phyloP scores from a whole-genome alignment of 2,888 invertebrate species.

The Nymphalis polychloros region DNA sequence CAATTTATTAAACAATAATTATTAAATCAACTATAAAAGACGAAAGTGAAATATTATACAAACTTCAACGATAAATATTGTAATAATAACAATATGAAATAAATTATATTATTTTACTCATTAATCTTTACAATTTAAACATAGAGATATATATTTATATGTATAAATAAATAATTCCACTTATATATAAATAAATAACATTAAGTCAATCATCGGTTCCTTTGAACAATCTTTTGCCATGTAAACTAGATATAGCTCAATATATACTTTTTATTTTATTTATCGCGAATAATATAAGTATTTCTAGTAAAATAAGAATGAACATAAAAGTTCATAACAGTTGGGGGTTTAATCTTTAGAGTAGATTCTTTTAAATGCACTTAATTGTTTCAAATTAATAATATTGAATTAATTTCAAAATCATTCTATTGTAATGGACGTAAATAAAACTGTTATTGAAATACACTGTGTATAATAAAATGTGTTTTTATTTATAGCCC shows the following conservation, averaged over 20 bases:
- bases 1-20: background rate
- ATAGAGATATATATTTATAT: slow-evolving; percentile 14
- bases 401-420: slow-evolving; percentile 47
- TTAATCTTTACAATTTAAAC: slow-evolving; percentile 14
- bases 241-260: slow-evolving; percentile 6
- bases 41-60: background rate
- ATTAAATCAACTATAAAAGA: background rate
- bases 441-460: slow-evolving; percentile 53
- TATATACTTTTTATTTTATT: background rate
- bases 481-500: slow-evolving; percentile 29
- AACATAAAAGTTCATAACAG: slow-evolving; percentile 9
- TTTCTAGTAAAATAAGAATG: slow-evolving; percentile 1
- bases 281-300: slow-evolving; percentile 5
- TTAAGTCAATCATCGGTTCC: slow-evolving; percentile 28
- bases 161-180: slow-evolving; percentile 1
- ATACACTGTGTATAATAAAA: slow-evolving; percentile 40
- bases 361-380: slow-evolving; percentile 32
- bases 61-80: background rate
- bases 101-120: slow-evolving; percentile 16
- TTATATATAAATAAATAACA: slow-evolving; percentile 8
- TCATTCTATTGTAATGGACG: slow-evolving; percentile 46
- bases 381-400: slow-evolving; percentile 30
- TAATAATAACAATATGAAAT: background rate
- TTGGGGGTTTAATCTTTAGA: slow-evolving; percentile 22
- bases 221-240: slow-evolving; percentile 24